Conservation (phyloP, 2,113 vertebrate species). For the Strigops habroptila region DNA sequence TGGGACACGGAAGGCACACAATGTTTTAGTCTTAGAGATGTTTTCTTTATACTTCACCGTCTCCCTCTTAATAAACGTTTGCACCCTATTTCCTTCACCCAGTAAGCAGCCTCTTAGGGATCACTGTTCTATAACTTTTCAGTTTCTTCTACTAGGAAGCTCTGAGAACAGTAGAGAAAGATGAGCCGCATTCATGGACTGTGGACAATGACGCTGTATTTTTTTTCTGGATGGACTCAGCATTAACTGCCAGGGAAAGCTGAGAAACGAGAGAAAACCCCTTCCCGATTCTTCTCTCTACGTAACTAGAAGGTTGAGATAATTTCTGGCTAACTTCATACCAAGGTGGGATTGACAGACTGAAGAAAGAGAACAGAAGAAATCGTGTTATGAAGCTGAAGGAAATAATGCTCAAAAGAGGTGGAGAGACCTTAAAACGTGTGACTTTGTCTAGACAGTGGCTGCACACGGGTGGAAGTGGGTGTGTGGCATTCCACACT, state of each 20-base stretch:
- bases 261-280: not conserved
- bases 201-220: rapidly evolving
- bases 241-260: not conserved
- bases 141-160: not conserved
- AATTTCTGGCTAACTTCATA: not conserved
- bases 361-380: not conserved
- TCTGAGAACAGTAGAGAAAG: not conserved
- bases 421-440: not conserved
- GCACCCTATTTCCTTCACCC: not conserved
- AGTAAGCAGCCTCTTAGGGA: not conserved
- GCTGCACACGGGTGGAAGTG: not conserved
- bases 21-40: not conserved
- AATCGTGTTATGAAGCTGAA: not conserved
- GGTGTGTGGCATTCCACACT: not conserved
- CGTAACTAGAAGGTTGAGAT: not conserved
- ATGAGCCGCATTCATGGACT: not conserved
- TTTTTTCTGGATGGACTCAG: not conserved
- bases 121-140: not conserved
- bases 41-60: not conserved
- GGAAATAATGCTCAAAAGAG: not conserved
- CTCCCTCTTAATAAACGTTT: not conserved
- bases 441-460: not conserved
- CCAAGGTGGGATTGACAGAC: not conserved
- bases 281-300: not conserved
- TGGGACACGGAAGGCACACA: not conserved